Conservation (phyloP, 2,113 vertebrate genomes). For the Cathartes aura region DNA sequence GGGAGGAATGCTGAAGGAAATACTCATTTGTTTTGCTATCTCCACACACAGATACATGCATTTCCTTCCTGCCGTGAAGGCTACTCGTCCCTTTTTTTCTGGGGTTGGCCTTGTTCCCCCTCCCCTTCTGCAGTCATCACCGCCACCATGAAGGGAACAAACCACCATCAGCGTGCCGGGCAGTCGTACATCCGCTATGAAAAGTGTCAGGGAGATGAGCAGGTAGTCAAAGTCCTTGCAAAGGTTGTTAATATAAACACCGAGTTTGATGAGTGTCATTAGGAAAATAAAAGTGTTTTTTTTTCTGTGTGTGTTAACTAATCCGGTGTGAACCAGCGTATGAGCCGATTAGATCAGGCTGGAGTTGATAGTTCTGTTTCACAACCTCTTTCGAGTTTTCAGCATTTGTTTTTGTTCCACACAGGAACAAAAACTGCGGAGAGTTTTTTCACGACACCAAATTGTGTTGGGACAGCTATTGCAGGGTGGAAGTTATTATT, state of each 20-base stretch:
- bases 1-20: conserved; percentile 46
- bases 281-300: neutral
- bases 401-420: neutral
- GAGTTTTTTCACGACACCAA: neutral
- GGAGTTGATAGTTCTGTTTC: neutral
- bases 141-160: neutral
- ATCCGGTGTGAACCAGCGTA: neutral
- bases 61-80: conserved; percentile 46
- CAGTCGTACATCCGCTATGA: neutral
- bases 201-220: neutral
- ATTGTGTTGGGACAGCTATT: neutral
- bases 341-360: neutral
- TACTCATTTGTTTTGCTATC: conserved; percentile 38
- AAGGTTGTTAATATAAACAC: neutral
- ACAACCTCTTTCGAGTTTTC: neutral
- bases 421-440: neutral
- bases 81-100: neutral
- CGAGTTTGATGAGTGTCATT: neutral
- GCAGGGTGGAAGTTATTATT: neutral
- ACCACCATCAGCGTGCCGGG: neutral
- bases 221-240: neutral
- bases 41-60: conserved; percentile 5
- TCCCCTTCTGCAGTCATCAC: neutral
- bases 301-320: neutral
- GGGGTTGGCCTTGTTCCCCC: neutral